A percentile compares a stretch with the other conserved stretches of the same genome.
These are phyloP conservation scores for Zaprionus ornatus DNA, from an alignment of 1,140 invertebrate genomes.

Conservation along the genomic window DNA sequence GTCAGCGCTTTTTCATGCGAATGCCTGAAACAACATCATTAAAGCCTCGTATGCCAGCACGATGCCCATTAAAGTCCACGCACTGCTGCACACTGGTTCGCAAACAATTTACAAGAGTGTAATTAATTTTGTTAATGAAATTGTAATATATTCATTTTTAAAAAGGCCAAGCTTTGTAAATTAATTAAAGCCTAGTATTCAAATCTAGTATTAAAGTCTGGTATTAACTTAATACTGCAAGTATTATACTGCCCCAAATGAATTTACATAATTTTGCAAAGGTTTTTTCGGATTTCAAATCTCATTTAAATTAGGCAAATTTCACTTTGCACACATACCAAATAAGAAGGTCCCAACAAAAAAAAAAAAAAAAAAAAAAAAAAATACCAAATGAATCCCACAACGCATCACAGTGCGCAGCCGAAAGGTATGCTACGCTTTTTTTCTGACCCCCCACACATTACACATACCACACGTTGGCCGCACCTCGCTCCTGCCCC, in stretches of 20 bases:
- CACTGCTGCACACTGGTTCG: slow-evolving; percentile 26
- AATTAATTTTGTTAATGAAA: neutral
- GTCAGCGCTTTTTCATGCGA: slow-evolving; percentile 44
- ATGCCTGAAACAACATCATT: slow-evolving; percentile 46
- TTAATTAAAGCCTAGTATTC: neutral
- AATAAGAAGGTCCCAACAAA: no score
- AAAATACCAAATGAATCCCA: slow-evolving; percentile 2
- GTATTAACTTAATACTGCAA: neutral
- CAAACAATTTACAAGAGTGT: slow-evolving; percentile 5
- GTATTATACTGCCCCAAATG: neutral
- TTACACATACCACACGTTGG: slow-evolving; percentile 64
- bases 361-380: no score
- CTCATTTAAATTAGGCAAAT: neutral
- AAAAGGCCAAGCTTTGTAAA: neutral
- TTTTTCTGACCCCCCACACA: slow-evolving; percentile 26
- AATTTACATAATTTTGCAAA: slow-evolving; percentile 1
- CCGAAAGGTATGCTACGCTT: slow-evolving; percentile 30
- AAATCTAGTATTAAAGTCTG: neutral
- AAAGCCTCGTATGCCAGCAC: slow-evolving; percentile 29
- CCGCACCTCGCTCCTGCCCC: slow-evolving; percentile 18
- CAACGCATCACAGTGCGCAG: slow-evolving; percentile 27
- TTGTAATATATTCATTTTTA: neutral
- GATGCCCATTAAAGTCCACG: slow-evolving; percentile 17
- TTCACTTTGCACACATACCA: neutral
- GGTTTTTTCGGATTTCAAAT: neutral